Base-by-base conservation (phyloP, 2,797 vertebrate species). In the Coracias cyanogaster region DNA sequence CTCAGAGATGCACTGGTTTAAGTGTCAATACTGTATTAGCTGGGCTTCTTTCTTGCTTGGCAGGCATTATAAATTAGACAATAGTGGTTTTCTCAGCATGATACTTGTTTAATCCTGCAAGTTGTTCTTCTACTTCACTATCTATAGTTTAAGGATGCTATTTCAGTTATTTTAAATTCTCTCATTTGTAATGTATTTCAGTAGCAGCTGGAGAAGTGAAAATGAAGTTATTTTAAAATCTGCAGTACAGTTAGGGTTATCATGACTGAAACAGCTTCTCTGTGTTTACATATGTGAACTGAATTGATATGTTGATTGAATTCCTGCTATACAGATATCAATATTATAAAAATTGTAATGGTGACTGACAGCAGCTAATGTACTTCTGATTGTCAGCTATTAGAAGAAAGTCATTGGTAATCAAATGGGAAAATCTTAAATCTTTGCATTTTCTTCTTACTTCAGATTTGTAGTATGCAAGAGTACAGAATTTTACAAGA, bases 361-460 rank as follows among this genome's bases (percentile, higher is more conserved):
- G 7, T 90, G 88, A 86, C 54, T 90, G 93, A 88, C 82, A 94
- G 88, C 33, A 93, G 55, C 12, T 89, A 89, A 93, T 79, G 70
- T 80, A 73, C 7, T 89, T 96, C 82, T 85, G 82, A 94, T 82
- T 94, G 82, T 93, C 85, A 93, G 73, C 15, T 90, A 22, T 79
- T 93, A 58, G 25, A 88, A 90, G 43, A 39, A 79, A 91, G 67
- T 48, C 13, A 7, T 18, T 89, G 28, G 19, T 48, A 76, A 71
- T 71, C 60, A 76, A 54, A 58, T 51, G 60, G 43, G 58, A 83
- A 94, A 74, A 82, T n/a, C 15, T 62, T 79, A 35, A 48, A 33
- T 69, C 62, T 46, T 65, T 18, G 14, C 13, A 29, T 88, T 93
- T 90, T 72, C 10, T 74, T 80, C 74, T 73, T 60, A 46, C 14